These are phyloP conservation scores for Calosoma granatense DNA, from an alignment of 1,140 invertebrate species.

Conservation along the genomic window DNA sequence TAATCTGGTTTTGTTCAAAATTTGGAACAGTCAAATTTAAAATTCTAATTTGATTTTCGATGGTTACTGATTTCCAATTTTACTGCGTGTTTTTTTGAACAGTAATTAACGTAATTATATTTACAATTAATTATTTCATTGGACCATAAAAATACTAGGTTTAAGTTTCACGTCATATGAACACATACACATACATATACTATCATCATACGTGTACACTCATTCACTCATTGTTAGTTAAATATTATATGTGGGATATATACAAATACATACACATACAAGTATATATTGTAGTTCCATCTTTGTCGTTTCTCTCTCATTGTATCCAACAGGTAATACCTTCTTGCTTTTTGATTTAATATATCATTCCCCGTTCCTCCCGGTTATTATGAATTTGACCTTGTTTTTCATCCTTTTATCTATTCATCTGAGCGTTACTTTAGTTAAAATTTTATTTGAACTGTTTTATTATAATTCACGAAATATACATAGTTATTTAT, in stretches of 20 bases:
- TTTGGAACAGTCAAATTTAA: neutral
- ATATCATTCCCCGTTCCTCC: neutral
- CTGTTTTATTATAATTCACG: neutral
- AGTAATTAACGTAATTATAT: slow-evolving; percentile 3
- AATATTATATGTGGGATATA: neutral
- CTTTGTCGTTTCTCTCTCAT: neutral
- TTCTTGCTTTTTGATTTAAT: neutral
- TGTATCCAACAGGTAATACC: neutral
- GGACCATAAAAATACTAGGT: slow-evolving; percentile 1
- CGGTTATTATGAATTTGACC: neutral
- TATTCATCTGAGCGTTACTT: slow-evolving; percentile 4
- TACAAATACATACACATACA: neutral
- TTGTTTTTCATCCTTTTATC: slow-evolving; percentile 5
- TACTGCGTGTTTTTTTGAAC: slow-evolving; percentile 3
- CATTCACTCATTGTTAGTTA: too few species aligned
- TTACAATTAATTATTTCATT: slow-evolving; percentile 5
- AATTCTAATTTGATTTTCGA: neutral
- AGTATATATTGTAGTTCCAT: too few species aligned
- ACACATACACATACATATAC: neutral
- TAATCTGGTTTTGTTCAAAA: neutral
- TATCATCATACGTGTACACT: too few species aligned
- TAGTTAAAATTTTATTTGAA: neutral
- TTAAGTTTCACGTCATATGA: neutral
- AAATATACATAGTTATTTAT: too few species aligned
- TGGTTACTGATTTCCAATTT: slow-evolving; percentile 4